Evolutionary conservation across 2,888 invertebrate genomes (phyloP).

Genomic region (Drosophila macrospina): DNA sequence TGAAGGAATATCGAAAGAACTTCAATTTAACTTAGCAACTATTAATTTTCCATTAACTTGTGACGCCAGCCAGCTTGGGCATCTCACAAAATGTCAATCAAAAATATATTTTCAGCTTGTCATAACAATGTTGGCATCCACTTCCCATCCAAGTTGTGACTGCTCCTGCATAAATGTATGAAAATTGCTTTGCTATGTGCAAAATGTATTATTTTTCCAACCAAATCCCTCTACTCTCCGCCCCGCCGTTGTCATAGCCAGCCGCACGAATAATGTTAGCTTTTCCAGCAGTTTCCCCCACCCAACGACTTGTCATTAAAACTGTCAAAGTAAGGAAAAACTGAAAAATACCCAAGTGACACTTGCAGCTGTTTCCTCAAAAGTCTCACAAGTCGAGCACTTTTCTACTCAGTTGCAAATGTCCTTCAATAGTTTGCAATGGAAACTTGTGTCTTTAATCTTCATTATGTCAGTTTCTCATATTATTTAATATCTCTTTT

Average conservation of each 20-base stretch:
- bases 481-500: background rate
- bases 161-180: slow-evolving; percentile 44
- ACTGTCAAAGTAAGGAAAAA: slow-evolving; percentile 53
- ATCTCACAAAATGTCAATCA: slow-evolving; percentile 58
- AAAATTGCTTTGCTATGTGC: slow-evolving; percentile 49
- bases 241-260: background rate
- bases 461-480: slow-evolving; percentile 28
- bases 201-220: slow-evolving; percentile 33
- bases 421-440: slow-evolving; percentile 31
- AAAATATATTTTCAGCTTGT: slow-evolving; percentile 57
- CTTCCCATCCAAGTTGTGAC: background rate
- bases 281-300: slow-evolving; percentile 7
- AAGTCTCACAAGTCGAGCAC: slow-evolving; percentile 25
- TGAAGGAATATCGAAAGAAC: background rate
- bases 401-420: slow-evolving; percentile 32
- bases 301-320: slow-evolving; percentile 52
- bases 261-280: slow-evolving; percentile 34
- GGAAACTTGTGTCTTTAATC: slow-evolving; percentile 35
- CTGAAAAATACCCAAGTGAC: slow-evolving; percentile 58
- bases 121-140: slow-evolving; percentile 54
- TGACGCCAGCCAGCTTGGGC: slow-evolving; percentile 8
- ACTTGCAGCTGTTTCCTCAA: slow-evolving; percentile 64
- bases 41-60: slow-evolving; percentile 64
- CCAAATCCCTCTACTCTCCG: background rate
- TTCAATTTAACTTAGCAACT: slow-evolving; percentile 44